Percentiles rank a stretch among this genome's conserved stretches.
These are phyloP conservation scores for Moxostoma hubbsi DNA, from an alignment of 2,797 vertebrate species.

Conservation along the genomic window DNA sequence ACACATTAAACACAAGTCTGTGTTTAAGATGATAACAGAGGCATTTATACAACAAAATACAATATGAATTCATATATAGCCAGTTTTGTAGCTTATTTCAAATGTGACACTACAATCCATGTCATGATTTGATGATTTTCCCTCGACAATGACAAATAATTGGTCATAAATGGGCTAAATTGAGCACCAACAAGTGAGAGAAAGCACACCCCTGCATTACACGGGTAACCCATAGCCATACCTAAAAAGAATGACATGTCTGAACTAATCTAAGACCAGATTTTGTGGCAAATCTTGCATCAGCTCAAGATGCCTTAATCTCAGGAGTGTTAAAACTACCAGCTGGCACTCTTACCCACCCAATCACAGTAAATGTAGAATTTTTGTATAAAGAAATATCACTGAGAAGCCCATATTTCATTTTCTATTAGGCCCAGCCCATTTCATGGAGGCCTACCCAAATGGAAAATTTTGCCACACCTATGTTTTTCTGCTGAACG, in stretches of 20 bases:
- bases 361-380: too few relatives aligned
- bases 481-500: too few relatives aligned
- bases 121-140: too few relatives aligned
- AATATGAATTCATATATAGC: too few relatives aligned
- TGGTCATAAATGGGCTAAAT: not conserved
- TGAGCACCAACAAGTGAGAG: not conserved
- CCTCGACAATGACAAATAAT: too few relatives aligned
- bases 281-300: not conserved
- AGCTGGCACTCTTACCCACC: too few relatives aligned
- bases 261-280: not conserved
- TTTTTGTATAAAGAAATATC: too few relatives aligned
- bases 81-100: not conserved
- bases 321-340: not conserved
- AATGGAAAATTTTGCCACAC: too few relatives aligned
- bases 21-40: not conserved
- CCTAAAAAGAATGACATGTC: not conserved
- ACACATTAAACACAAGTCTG: not conserved
- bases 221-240: not conserved
- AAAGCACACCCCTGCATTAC: not conserved
- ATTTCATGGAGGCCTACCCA: not conserved
- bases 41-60: not conserved
- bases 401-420: too few relatives aligned
- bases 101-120: not conserved
- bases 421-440: too few relatives aligned
- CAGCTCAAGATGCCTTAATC: not conserved